These are phyloP conservation scores for Conistra vaccinii DNA, from an alignment of 2,888 invertebrate genomes.

Conservation along the genomic window DNA sequence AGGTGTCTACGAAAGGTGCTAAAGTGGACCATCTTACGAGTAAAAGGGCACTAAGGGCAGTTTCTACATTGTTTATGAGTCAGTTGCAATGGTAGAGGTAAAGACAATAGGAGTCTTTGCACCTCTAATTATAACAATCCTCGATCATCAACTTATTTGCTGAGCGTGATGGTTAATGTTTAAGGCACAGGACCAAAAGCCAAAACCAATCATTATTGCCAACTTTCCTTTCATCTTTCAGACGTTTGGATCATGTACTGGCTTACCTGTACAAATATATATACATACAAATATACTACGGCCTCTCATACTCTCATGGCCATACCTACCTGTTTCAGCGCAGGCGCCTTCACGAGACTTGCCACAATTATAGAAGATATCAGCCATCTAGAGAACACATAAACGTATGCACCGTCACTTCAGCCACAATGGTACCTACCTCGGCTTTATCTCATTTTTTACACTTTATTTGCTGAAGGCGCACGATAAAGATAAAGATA, in stretches of 20 bases:
- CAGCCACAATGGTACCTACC: conserved; percentile 80
- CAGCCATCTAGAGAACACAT: conserved; percentile 28
- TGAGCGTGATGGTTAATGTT: not conserved
- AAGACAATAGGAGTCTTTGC: not conserved
- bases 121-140: not conserved
- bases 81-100: not conserved
- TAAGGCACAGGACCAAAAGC: not conserved
- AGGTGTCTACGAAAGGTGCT: not conserved
- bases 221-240: not conserved
- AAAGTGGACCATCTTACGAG: not conserved
- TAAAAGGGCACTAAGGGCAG: not conserved
- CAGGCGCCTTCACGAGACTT: not conserved
- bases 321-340: not conserved
- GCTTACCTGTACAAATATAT: not conserved
- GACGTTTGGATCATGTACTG: not conserved
- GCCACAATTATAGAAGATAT: conserved; percentile 9
- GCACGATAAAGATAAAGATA: conserved; percentile 89
- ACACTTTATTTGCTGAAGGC: conserved; percentile 89
- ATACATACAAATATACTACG: not conserved
- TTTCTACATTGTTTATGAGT: not conserved
- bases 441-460: conserved; percentile 88
- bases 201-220: not conserved
- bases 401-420: conserved; percentile 70
- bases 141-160: not conserved
- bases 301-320: not conserved